Percentiles rank a stretch among this genome's conserved stretches.
phyloP scores from a whole-genome alignment of 2,113 vertebrate genomes.

The Clarias magur region DNA sequence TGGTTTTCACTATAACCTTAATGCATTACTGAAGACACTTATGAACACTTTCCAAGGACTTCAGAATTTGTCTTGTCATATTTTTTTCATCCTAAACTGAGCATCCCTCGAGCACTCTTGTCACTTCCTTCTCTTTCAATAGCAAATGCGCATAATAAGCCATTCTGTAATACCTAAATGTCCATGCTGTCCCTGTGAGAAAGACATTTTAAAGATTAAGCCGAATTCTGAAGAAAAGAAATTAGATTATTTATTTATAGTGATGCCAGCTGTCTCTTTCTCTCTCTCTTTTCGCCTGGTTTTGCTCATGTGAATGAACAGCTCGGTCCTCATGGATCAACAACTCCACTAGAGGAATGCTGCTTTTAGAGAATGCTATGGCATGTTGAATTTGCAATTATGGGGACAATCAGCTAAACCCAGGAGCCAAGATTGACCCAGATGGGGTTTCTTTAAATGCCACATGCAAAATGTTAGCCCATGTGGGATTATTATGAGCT shows the following conservation, averaged over 20 bases:
- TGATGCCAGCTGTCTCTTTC: constrained; percentile 31
- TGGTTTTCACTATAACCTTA: background rate
- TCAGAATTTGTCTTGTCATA: background rate
- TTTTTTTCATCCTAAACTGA: background rate
- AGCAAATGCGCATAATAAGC: constrained; percentile 6
- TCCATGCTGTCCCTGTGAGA: background rate
- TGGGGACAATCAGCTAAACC: constrained; percentile 1
- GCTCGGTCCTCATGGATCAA: constrained; percentile 28
- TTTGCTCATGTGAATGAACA: constrained; percentile 1
- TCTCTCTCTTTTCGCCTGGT: too few species aligned
- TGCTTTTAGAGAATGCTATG: constrained; percentile 16
- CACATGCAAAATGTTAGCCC: background rate
- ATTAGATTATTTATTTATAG: constrained; percentile 51
- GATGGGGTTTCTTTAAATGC: background rate
- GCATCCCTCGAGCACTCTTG: background rate
- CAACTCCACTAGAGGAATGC: constrained; percentile 11
- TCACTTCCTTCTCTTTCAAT: background rate
- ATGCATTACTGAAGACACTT: background rate
- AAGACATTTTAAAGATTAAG: constrained; percentile 48
- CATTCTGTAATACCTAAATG: background rate
- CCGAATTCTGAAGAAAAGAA: constrained; percentile 40
- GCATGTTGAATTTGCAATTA: constrained; percentile 24
- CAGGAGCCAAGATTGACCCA: background rate
- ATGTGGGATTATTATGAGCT: background rate
- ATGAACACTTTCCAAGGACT: background rate